A percentile compares a stretch with the other conserved stretches of the same genome.
Conservation (phyloP, 2,888 invertebrate genomes). For the Leptinotarsa rubiginosa region DNA sequence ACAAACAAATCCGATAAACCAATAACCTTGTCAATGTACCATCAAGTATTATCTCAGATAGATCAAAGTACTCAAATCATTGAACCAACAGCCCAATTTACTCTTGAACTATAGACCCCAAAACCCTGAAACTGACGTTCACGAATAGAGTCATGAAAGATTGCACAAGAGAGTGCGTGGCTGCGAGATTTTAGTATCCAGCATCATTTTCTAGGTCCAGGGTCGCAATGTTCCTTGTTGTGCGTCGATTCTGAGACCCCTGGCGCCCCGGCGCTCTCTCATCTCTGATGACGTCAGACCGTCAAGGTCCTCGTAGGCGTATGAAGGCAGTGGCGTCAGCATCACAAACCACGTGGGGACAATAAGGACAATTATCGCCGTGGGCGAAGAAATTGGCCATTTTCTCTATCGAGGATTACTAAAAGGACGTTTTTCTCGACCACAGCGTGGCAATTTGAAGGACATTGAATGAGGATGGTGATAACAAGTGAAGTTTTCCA, state of each 20-base stretch:
- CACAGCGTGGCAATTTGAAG: not conserved
- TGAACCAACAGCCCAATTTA: not conserved
- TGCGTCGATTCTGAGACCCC: constrained; percentile 51
- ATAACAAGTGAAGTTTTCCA: no score
- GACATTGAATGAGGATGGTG: not conserved
- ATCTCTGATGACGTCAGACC: constrained; percentile 56
- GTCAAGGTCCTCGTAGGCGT: constrained; percentile 56
- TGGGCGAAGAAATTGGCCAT: not conserved
- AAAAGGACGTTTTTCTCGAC: not conserved
- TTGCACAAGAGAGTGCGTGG: constrained; percentile 12
- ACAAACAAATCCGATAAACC: no score
- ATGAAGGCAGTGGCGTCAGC: constrained; percentile 7
- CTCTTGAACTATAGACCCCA: constrained; percentile 1
- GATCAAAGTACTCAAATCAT: not conserved
- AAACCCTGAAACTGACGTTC: not conserved
- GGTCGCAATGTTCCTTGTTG: constrained; percentile 51
- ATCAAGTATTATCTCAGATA: not conserved
- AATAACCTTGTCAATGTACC: not conserved
- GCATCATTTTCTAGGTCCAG: constrained; percentile 37
- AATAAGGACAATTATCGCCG: not conserved
- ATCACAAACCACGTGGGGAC: not conserved
- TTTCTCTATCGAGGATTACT: not conserved
- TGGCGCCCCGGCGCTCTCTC: constrained; percentile 25
- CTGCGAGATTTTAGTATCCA: constrained; percentile 23
- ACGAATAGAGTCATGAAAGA: not conserved